Conservation (phyloP, 2,797 vertebrate genomes). For the Gallinago stenura region DNA sequence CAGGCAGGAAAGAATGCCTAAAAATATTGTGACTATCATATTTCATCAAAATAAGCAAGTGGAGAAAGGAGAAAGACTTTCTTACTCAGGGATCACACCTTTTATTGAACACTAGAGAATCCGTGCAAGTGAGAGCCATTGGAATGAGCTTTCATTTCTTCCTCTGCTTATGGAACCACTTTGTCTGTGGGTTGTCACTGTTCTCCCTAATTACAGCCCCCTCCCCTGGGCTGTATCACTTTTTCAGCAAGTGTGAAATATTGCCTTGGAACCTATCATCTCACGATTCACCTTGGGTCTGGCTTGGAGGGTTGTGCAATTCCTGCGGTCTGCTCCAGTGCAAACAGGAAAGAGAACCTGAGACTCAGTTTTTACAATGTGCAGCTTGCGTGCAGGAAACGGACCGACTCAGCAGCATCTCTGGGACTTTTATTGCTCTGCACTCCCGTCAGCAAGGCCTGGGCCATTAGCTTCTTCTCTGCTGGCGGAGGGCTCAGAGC, state of each 20-base stretch:
- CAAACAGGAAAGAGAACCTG: slow-evolving; percentile 64
- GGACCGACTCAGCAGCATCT: slow-evolving; percentile 10
- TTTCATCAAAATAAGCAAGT: slow-evolving; percentile 72
- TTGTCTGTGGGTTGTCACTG: slow-evolving; percentile 29
- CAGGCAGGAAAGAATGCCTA: slow-evolving; percentile 42
- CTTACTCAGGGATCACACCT: slow-evolving; percentile 52
- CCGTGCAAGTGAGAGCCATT: background rate
- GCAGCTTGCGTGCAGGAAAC: slow-evolving; percentile 61
- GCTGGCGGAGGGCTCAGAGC: background rate
- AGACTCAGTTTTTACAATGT: slow-evolving; percentile 58
- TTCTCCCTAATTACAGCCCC: slow-evolving; percentile 17
- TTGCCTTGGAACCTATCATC: slow-evolving; percentile 6
- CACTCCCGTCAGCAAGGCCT: background rate
- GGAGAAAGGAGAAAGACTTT: slow-evolving; percentile 59
- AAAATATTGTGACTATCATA: slow-evolving; percentile 60
- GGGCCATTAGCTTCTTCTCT: background rate
- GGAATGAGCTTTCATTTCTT: slow-evolving; percentile 37
- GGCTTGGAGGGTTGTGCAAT: slow-evolving; percentile 45
- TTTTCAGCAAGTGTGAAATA: slow-evolving; percentile 66
- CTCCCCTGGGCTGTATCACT: slow-evolving; percentile 46
- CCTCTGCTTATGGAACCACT: slow-evolving; percentile 43
- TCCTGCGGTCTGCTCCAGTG: slow-evolving; percentile 50
- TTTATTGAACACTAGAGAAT: slow-evolving; percentile 68
- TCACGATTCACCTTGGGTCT: slow-evolving; percentile 42
- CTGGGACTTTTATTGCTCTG: slow-evolving; percentile 16